phyloP scores from a whole-genome alignment of 2,888 invertebrate species.

The Zootermopsis nevadensis region DNA sequence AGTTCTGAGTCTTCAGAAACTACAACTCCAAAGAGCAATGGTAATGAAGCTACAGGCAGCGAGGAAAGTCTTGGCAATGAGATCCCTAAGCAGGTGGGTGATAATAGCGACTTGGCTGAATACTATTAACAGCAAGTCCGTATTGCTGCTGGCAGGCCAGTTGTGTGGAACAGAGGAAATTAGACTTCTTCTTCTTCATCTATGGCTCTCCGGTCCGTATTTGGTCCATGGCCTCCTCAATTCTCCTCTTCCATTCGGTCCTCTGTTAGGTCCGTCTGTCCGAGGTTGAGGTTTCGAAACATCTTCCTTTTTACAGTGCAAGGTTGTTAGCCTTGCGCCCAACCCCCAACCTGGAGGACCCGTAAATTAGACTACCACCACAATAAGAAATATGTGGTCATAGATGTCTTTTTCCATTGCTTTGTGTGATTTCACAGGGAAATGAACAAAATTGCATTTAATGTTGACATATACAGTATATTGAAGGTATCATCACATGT shows the following conservation, averaged over 20 bases:
- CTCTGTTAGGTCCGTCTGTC: too few relatives aligned
- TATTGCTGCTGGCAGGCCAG: not conserved
- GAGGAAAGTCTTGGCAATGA: slow-evolving; percentile 18
- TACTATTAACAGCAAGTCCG: not conserved
- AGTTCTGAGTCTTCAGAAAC: slow-evolving; percentile 1
- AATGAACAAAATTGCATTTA: not conserved
- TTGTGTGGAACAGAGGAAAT: not conserved
- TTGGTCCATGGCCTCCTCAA: too few relatives aligned
- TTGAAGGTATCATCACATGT: not conserved
- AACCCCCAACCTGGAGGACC: too few relatives aligned
- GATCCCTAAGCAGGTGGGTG: slow-evolving; percentile 38
- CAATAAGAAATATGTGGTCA: not conserved
- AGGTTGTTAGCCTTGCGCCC: too few relatives aligned
- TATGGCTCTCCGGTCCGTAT: too few relatives aligned
- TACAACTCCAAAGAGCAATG: not conserved
- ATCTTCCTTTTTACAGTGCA: too few relatives aligned
- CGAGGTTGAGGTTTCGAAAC: too few relatives aligned
- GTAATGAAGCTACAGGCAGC: not conserved
- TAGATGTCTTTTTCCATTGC: not conserved
- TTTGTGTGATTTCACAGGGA: not conserved
- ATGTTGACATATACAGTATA: not conserved
- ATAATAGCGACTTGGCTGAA: slow-evolving; percentile 19
- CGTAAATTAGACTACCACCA: not conserved
- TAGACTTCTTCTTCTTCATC: too few relatives aligned
- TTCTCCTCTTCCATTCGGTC: too few relatives aligned